Evolutionary conservation across 1,140 invertebrate species (phyloP), one percentile per base, ranked within the genome.

Genomic region (Bombus pascuorum): DNA sequence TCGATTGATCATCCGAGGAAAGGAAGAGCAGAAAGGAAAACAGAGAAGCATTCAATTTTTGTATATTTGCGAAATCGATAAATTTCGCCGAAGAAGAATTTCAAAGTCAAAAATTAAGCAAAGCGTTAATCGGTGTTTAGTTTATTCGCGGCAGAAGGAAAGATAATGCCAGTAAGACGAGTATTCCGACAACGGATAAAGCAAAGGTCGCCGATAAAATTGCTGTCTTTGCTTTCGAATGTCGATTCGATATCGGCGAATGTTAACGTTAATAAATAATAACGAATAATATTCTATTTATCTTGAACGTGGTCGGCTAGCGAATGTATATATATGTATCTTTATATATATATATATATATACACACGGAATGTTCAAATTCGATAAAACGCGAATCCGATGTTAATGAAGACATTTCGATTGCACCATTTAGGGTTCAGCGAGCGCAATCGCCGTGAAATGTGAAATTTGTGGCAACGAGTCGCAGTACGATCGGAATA

Each of bases 191-290:
- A 34, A 37, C 62, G 70, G 77, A 81, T 85, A 72, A 85, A 85
- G 83, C 70, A 86, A 86, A 86, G 84, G 84, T 86, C 84, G 71
- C n/a, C 37, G 84, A 86, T 86, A 86, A 86, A 74, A 70, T 74
- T 47, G 34, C 28, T 73, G 79, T 4, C 62, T 82, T 59, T n/a
- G 75, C 47, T 68, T 74, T 82, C 34, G 53, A 70, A 81, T 53
- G 44, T 34, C 59, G 59, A 71, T 81, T 62, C 39, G n/a, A 66
- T 75, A 74, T 82, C 47, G 47, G 47, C 71, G 32, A 72, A 59
- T 13, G 42, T 65, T 39, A 85, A 74, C 18, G 18, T 75, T 81
- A 74, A 80, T 73, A 75, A 81, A 75, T 82, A 85, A 80, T 32
- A 65, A 76, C 47, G 47, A 34, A 47, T 68, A 44, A 34, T 47